Conservation (phyloP, 2,888 invertebrate species). For the Agonopterix subpropinquella region DNA sequence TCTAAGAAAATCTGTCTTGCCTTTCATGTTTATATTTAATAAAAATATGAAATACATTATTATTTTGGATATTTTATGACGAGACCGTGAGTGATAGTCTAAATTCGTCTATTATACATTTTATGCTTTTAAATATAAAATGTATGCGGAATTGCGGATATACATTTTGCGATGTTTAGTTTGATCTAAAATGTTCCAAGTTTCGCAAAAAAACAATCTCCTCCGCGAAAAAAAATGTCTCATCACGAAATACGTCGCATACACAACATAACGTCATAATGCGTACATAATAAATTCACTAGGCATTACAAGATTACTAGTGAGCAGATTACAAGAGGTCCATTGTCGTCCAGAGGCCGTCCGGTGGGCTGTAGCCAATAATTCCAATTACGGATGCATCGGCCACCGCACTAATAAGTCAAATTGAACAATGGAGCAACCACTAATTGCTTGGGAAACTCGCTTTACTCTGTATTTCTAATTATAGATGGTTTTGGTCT, state of each 20-base stretch:
- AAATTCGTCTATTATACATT: too few relatives aligned
- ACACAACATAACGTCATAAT: background rate
- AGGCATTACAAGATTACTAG: slow-evolving; percentile 13
- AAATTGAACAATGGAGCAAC: slow-evolving; percentile 58
- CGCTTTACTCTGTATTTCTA: slow-evolving; percentile 9
- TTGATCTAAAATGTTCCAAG: too few relatives aligned
- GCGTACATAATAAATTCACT: background rate
- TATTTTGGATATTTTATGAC: too few relatives aligned
- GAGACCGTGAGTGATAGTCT: too few relatives aligned
- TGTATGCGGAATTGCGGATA: too few relatives aligned
- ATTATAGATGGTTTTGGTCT: slow-evolving; percentile 1
- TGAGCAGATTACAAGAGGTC: slow-evolving; percentile 10
- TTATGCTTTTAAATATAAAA: too few relatives aligned
- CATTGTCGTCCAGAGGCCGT: slow-evolving; percentile 1
- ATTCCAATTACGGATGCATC: slow-evolving; percentile 50
- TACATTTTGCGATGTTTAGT: too few relatives aligned
- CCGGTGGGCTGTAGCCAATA: slow-evolving; percentile 32
- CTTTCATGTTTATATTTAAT: too few relatives aligned
- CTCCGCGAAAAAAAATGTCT: too few relatives aligned
- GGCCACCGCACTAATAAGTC: slow-evolving; percentile 51
- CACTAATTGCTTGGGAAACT: slow-evolving; percentile 47
- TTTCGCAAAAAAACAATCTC: too few relatives aligned
- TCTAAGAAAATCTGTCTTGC: too few relatives aligned
- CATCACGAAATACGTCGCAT: background rate
- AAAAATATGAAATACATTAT: too few relatives aligned